Evolutionary conservation across 2,113 vertebrate species (phyloP), one percentile per base, ranked within the genome.

Genomic region (Malurus alboscapulatus): DNA sequence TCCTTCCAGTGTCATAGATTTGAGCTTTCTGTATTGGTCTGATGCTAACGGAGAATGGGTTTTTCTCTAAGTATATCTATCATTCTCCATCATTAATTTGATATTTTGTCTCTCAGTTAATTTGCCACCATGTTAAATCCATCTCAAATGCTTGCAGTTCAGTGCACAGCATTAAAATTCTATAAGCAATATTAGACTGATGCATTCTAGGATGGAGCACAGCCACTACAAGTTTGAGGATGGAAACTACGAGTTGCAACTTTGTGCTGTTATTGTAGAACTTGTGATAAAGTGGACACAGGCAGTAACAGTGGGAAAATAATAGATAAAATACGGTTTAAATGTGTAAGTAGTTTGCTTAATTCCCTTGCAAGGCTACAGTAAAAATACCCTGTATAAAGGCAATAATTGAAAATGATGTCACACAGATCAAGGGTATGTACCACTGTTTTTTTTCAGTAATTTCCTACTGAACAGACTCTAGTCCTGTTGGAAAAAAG

Each of bases 401-500:
- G 55, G 53, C 29, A 62, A 63, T 45, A 86, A 29, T 5, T 86
- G 17, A 72, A 32, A 68, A 27, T 14, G 15, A 14, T 30, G 27
- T 63, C 6, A 1, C 55, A 10, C 7, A 47, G 40, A 45, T 14
- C 5, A 55, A 88, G 18, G 7, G 8, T 32, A 76, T 1, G 3
- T 53, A 36, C 24, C 8, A 2, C 13, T 65, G 40, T 10, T 59
- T 85, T 53, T 53, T 30, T 17, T 32, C 78, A 34, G 65, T 27
- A 4, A 63, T 74, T 85, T 86, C 66, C 44, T 57, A 80, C 36
- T 38, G 36, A 81, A 29, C 45, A 74, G 32, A 58, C 44, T 88
- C 62, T 59, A 51, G 51, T 67, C 66, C 68, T 77, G n/a, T 25
- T 72, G 68, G 87, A 54, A 74, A 95, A 95, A 63, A 68, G 51